phyloP scores from a whole-genome alignment of 2,888 invertebrate genomes.

The Hydrotaea diabolus region DNA sequence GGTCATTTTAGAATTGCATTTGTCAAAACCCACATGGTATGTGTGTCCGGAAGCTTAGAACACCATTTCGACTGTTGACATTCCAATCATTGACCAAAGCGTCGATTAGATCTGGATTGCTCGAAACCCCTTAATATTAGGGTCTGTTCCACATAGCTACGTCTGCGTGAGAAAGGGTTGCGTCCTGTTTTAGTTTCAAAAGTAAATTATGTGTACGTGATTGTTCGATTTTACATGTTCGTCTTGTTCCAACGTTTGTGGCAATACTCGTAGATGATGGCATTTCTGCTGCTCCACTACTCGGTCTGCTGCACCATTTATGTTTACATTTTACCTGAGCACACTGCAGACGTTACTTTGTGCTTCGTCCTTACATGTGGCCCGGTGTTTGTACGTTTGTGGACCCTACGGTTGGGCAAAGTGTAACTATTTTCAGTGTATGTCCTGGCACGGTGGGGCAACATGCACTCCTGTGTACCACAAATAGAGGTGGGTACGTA shows the following conservation, averaged over 20 bases:
- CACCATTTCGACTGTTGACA: too few relatives aligned
- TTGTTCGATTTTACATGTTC: slow-evolving; percentile 56
- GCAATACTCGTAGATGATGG: neutral
- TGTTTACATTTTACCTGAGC: slow-evolving; percentile 7
- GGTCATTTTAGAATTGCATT: too few relatives aligned
- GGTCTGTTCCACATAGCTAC: too few relatives aligned
- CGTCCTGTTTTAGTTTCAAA: slow-evolving; percentile 8
- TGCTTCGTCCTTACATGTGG: slow-evolving; percentile 57
- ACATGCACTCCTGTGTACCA: neutral
- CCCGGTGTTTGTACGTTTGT: too few relatives aligned
- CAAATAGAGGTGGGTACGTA: too few relatives aligned
- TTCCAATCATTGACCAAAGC: too few relatives aligned
- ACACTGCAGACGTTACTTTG: slow-evolving; percentile 2
- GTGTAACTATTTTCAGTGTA: neutral
- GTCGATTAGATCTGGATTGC: neutral
- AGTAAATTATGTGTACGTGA: slow-evolving; percentile 61
- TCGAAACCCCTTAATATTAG: neutral
- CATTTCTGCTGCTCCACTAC: neutral
- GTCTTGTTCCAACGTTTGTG: slow-evolving; percentile 22
- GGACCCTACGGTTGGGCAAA: neutral
- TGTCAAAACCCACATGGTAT: too few relatives aligned
- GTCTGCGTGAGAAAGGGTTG: slow-evolving; percentile 35
- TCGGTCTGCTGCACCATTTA: neutral
- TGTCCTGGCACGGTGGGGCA: neutral
- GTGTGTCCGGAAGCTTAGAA: too few relatives aligned